Conservation (phyloP, 1,140 invertebrate genomes). For the Oncopeltus fasciatus region DNA sequence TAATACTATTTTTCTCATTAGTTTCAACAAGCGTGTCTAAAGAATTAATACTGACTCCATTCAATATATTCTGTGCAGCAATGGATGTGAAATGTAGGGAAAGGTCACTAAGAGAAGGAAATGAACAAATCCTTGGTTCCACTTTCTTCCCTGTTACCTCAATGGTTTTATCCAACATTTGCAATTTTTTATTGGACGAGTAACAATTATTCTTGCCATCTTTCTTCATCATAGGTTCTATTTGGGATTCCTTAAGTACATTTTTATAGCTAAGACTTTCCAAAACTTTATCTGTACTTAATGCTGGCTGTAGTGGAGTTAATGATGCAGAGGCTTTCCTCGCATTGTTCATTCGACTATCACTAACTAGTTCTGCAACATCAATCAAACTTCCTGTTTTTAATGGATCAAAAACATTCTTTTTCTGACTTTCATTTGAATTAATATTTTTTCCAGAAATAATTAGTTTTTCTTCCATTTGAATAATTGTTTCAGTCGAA, state of each 20-base stretch:
- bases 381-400: constrained; percentile 23
- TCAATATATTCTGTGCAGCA: constrained; percentile 71
- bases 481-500: constrained; percentile 26
- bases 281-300: constrained; percentile 34
- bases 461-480: constrained; percentile 27
- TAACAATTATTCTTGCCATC: constrained; percentile 13
- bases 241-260: constrained; percentile 53
- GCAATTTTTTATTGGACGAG: neutral
- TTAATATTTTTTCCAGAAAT: constrained; percentile 20
- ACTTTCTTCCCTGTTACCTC: constrained; percentile 7
- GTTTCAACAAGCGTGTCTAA: constrained; percentile 75
- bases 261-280: constrained; percentile 52
- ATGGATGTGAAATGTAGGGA: constrained; percentile 75
- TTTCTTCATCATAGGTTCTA: too few species aligned
- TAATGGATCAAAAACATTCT: constrained; percentile 17
- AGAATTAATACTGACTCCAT: constrained; percentile 64
- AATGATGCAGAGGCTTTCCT: constrained; percentile 52
- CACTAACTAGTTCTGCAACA: constrained; percentile 25
- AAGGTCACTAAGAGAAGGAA: constrained; percentile 68
- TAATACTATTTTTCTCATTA: constrained; percentile 64
- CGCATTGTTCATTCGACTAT: constrained; percentile 62
- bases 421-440: constrained; percentile 18
- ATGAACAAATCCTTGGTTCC: constrained; percentile 50
- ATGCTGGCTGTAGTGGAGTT: constrained; percentile 27
- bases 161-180: neutral